Percentiles rank a stretch among this genome's conserved stretches.
These are phyloP conservation scores for Leptinotarsa texana DNA, from an alignment of 1,140 invertebrate species.

Conservation along the genomic window DNA sequence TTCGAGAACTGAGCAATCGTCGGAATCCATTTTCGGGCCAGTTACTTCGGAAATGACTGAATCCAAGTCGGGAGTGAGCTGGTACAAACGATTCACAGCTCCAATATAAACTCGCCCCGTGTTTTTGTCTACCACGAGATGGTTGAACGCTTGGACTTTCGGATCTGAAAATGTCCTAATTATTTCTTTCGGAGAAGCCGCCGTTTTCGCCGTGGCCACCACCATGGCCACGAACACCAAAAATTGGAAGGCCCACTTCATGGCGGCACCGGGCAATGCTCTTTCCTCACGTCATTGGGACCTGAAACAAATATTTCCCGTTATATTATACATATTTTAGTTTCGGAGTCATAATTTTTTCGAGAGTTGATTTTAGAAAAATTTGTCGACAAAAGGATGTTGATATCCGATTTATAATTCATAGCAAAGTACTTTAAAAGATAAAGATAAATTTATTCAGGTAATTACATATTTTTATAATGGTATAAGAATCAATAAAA, in stretches of 20 bases:
- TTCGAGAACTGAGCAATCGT: constrained; percentile 85
- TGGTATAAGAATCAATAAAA: too few relatives aligned
- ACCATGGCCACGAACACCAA: constrained; percentile 45
- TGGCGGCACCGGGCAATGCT: constrained; percentile 40
- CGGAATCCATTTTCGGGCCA: constrained; percentile 87
- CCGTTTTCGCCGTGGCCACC: constrained; percentile 51
- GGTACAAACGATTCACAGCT: constrained; percentile 91
- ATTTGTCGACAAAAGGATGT: too few relatives aligned
- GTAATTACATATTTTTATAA: too few relatives aligned
- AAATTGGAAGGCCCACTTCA: constrained; percentile 47
- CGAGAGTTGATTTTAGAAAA: too few relatives aligned
- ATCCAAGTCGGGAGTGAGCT: constrained; percentile 84
- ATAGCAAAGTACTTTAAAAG: too few relatives aligned
- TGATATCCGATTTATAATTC: too few relatives aligned
- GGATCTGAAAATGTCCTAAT: constrained; percentile 68
- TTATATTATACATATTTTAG: too few relatives aligned
- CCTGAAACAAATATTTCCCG: constrained; percentile 34
- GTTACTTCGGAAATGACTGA: constrained; percentile 78
- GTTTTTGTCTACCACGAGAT: constrained; percentile 89
- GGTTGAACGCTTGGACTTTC: constrained; percentile 71
- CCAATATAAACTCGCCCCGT: constrained; percentile 89
- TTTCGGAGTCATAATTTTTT: neutral
- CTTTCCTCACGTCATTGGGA: constrained; percentile 41
- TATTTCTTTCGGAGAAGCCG: constrained; percentile 63
- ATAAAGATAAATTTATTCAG: too few relatives aligned